Base-by-base conservation (phyloP, 2,113 vertebrate genomes). In the Cebus imitator region DNA sequence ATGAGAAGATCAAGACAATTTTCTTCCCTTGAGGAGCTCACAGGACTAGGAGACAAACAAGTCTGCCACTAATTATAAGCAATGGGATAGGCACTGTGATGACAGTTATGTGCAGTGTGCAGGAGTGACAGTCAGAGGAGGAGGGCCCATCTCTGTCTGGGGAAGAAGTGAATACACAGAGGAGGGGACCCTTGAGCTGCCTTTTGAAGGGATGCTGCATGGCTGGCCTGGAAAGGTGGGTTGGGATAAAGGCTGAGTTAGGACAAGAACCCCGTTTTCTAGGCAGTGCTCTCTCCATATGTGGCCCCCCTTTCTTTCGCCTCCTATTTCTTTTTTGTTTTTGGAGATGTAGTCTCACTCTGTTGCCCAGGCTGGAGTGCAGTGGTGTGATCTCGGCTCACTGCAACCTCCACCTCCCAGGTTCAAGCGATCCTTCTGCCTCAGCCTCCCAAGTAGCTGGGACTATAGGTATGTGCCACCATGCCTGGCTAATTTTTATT, bases 391-490 rank as follows among this genome's bases (percentile, higher is more conserved):
- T 64, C 27, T 64, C 0, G 27, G 61, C 61, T 64, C 27, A 30
- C 12, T 64, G 11, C 61, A 64, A 6, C 12, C 52, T 52, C 16
- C 12, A 13, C 61, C 12, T 64, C 27, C 61, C 61, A 14, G 12
- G 2, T 64, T 64, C 27, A 64, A 30, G 61, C 0, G 0, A 30
- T 14, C 5, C 61, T 64, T 11, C 61, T 64, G 61, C 61, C 61
- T 64, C 61, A 64, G 61, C 27, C 61, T 64, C 61, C 23, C 5
- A 64, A 64, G 61, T 13, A 64, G 11, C 27, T 30, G 61, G 61
- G 11, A 30, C 27, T 64, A 30, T 0, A 5, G 58, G 58, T 0
- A 0, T 27, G 12, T 13, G 25, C 5, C 4, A 61, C 58, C 58
- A 61, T 61, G 25, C 25, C 25, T 3, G 25, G 58, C 58, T 61